Base-by-base conservation (phyloP, 2,797 vertebrate species). In the Alcedo atthis region DNA sequence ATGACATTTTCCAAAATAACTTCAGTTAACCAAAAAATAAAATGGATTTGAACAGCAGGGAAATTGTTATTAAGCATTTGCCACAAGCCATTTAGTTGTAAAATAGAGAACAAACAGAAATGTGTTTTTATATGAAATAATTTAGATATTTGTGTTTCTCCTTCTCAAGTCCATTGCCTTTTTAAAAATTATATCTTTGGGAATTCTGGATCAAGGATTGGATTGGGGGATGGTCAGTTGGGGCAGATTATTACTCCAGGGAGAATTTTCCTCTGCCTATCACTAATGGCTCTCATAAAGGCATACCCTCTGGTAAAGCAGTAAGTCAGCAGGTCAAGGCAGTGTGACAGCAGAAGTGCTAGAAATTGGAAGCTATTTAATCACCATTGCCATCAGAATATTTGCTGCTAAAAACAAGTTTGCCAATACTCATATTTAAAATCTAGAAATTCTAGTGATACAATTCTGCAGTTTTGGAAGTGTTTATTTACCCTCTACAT, bases 11-110 rank as follows among this genome's bases (percentile, higher is more conserved):
- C 46, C 25, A 53, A 90, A 93, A 76, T 85, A 42, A 73, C 46
- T 87, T 84, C 75, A 62, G 71, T 79, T 84, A 94, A 92, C n/a
- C 30, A 84, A 89, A 81, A 88, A 81, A 78, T 49, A 54, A 78
- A 86, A 81, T 64, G 15, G 22, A 45, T 84, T 90, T 92, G 33
- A 90, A 69, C 55, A 79, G 87, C 78, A 79, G 45, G 45, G 45
- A 46, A 22, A 46, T 46, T 12, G 48, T 26, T 49, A 49, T 26
- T 49, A 49, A 49, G 26, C 14, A 15, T 49, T 49, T 49, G 51
- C 82, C 46, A 46, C 75, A 85, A 89, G 28, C 37, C 59, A 64
- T 93, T 90, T 93, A 70, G 45, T 89, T 85, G 53, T 76, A 77
- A 87, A 92, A 92, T 16, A 62, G 45, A 91, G 61, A 91, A 87